Evolutionary conservation across 2,113 vertebrate genomes (phyloP), one percentile per base, ranked within the genome.

Genomic region (Turnix velox): DNA sequence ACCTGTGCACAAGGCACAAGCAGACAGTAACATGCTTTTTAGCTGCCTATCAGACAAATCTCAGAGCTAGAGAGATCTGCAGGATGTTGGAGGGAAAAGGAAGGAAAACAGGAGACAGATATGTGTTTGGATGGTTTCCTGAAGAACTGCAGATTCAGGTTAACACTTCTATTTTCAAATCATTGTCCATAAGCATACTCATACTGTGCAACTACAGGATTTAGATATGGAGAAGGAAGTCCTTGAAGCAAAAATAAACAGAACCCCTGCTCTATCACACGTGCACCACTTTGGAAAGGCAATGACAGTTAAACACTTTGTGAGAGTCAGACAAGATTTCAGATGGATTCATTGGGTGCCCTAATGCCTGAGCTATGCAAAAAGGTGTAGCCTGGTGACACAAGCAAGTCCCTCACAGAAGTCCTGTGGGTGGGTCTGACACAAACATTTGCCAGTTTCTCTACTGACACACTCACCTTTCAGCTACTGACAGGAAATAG

Each of bases 21-120:
- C 0, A 63, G 22, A 69, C 8, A 79, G 20, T 10, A 69, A 77
- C 3, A 8, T 0, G 0, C 7, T 48, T 9, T 68, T 43, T 85
- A 69, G 37, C 28, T 55, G 74, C 59, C 7, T 55, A 51, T 51
- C 55, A 59, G 23, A 45, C 61, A 89, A 84, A 84, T 72, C 10
- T 35, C 39, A 82, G 57, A 87, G 39, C 24, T 5, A 69, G 45
- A 61, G 30, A 62, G 68, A 18, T 77, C 52, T 84, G 20, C 10
- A 49, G 28, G 17, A 49, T 69, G 19, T 6, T 58, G 39, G 14
- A 78, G 3, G 28, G 20, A 87, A 65, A 48, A 85, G 22, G 19
- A 58, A 77, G 57, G 39, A 42, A 17, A 22, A 8, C 20, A 63
- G 37, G 39, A 81, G 67, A 12, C 2, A 66, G n/a, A 22, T 3